phyloP scores from a whole-genome alignment of 2,888 invertebrate species.

The Rutpela maculata region DNA sequence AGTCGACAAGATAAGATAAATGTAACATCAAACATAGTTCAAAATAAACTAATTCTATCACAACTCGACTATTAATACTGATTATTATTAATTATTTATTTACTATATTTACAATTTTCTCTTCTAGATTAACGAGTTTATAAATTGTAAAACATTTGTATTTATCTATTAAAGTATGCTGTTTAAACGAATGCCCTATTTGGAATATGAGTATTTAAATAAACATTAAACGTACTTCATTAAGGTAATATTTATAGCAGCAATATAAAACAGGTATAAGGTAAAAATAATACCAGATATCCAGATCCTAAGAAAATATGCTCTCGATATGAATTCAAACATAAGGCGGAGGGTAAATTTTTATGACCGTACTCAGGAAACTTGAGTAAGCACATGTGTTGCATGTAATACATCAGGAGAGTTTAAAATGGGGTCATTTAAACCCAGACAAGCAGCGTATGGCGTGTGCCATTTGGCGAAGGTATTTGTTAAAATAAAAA shows the following conservation, averaged over 20 bases:
- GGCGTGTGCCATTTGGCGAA: slow-evolving; percentile 48
- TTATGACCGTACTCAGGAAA: slow-evolving; percentile 28
- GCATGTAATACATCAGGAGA: slow-evolving; percentile 40
- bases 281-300: slow-evolving; percentile 3
- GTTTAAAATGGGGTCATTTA: slow-evolving; percentile 42
- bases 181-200: background rate
- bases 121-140: too few species aligned
- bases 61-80: background rate
- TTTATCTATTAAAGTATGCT: too few species aligned
- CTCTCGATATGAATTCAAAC: slow-evolving; percentile 26
- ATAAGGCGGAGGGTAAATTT: slow-evolving; percentile 18
- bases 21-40: background rate
- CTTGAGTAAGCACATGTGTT: slow-evolving; percentile 36
- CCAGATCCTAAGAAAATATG: slow-evolving; percentile 14
- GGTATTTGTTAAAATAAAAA: slow-evolving; percentile 26
- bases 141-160: too few species aligned
- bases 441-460: slow-evolving; percentile 23
- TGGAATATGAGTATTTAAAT: background rate
- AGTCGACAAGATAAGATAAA: slow-evolving; percentile 3
- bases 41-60: background rate
- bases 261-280: slow-evolving; percentile 10
- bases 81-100: background rate
- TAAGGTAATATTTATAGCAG: background rate
- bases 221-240: background rate
- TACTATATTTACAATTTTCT: too few species aligned